A percentile compares a stretch with the other conserved stretches of the same genome.
Conservation (phyloP, 2,888 invertebrate genomes). For the Ophioninae sp. region DNA sequence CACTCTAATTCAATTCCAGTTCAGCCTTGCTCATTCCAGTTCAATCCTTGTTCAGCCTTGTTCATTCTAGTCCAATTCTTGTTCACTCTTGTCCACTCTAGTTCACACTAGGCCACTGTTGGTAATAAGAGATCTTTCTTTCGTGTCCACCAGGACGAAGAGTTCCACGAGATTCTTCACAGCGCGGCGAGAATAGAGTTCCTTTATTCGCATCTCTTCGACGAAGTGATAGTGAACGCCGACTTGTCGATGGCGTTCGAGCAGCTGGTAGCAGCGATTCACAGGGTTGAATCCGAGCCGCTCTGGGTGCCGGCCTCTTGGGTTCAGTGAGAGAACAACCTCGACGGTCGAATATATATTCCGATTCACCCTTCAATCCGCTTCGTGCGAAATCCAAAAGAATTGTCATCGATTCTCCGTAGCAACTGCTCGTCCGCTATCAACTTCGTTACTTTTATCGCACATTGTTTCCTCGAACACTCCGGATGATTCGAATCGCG, state of each 20-base stretch:
- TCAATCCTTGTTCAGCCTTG: no score
- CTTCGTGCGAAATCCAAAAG: background rate
- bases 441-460: conserved; percentile 41
- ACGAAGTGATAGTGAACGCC: conserved; percentile 95
- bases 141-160: conserved; percentile 88
- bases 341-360: conserved; percentile 31
- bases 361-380: background rate
- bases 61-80: no score
- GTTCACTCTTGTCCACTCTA: background rate
- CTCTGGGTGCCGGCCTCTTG: conserved; percentile 98
- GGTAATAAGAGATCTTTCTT: no score
- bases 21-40: no score
- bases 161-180: conserved; percentile 92
- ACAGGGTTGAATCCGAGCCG: conserved; percentile 94
- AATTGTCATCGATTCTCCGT: background rate
- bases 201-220: conserved; percentile 96
- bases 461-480: conserved; percentile 44
- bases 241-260: conserved; percentile 93
- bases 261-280: conserved; percentile 90
- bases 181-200: conserved; percentile 94
- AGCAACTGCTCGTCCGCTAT: conserved; percentile 21
- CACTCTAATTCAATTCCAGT: no score
- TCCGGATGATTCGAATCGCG: conserved; percentile 32
- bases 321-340: conserved; percentile 86
- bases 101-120: no score